phyloP scores from a whole-genome alignment of 2,888 invertebrate species.

The Megalurothrips usitatus region DNA sequence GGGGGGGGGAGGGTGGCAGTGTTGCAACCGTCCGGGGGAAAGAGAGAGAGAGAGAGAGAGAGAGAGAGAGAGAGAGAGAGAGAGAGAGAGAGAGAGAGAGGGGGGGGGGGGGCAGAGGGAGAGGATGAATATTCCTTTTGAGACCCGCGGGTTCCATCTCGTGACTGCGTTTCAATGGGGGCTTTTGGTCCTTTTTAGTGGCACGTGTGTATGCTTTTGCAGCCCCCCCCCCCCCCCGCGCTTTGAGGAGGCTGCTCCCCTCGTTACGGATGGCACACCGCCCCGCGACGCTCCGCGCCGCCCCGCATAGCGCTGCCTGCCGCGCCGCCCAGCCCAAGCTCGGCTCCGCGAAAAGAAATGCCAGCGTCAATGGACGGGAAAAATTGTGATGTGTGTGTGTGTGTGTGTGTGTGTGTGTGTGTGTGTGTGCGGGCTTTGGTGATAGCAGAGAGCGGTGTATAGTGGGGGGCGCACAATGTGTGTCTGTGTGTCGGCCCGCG shows the following conservation, averaged over 20 bases:
- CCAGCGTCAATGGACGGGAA: background rate
- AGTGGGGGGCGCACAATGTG: too few relatives aligned
- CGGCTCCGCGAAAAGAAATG: background rate
- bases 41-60: background rate
- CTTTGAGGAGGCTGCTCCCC: background rate
- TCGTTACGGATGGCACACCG: background rate
- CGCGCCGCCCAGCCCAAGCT: background rate
- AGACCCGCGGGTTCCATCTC: background rate
- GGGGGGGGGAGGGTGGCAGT: background rate
- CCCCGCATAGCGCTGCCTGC: background rate
- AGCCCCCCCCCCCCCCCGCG: too few relatives aligned
- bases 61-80: background rate
- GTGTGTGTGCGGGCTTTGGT: background rate
- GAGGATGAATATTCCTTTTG: constrained; percentile 1
- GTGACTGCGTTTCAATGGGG: background rate
- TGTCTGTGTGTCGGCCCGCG: too few relatives aligned
- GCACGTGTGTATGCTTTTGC: constrained; percentile 8
- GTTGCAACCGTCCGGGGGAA: background rate
- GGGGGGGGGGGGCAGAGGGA: background rate
- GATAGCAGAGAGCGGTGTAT: background rate
- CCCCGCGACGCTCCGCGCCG: background rate
- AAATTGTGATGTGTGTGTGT: background rate
- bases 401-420: too few relatives aligned
- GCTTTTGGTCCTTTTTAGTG: background rate
- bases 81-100: background rate